Evolutionary conservation across 2,888 invertebrate genomes (phyloP), one percentile per base, ranked within the genome.

Genomic region (Iselma pallidipennis): DNA sequence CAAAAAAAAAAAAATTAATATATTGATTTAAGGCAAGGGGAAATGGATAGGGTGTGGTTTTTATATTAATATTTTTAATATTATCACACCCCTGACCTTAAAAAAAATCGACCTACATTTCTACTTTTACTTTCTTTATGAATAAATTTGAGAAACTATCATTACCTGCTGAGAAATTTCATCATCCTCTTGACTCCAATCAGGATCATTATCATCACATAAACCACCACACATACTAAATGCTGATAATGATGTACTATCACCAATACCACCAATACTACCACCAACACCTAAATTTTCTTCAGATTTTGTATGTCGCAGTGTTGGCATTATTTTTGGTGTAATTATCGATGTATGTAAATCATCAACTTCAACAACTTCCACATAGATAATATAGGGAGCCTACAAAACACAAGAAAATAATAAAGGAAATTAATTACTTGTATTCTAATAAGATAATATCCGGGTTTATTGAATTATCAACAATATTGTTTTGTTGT

Each of bases 361-460:
- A 79, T 94, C 91, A 59, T 91, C 89, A 54, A 94, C 91, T 82
- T 96, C 96, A 48, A 96, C 84, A 6, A 97, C 96, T 84, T 99
- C 99, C 59, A 98, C 94, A 83, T 98, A 99, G 79, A 99, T 92
- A 77, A 99, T 94, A 83, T 96, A 99, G 0, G 99, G 99, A 52
- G 98, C 97, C 91, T 91, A 71, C 42, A 77, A 76, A 49, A 59
- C 6, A 26, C 6, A 3, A 26, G 26, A 26, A 6, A 26, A 26
- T 4, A 26, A 26, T 4, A 26, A 26, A 26, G 4, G 26, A 26
- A 4, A 26, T 3, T 26, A 26, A 4, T 26, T 26, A 26, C 6
- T 6, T 4, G 26, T 26, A 26, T 26, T 26, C 6, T n/a, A n/a
- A n/a, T n/a, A n/a, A n/a, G n/a, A n/a, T n/a, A n/a, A n/a, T n/a